Evolutionary conservation across 1,140 invertebrate species (phyloP), one percentile per base, ranked within the genome.

Genomic region (Atta cephalotes): DNA sequence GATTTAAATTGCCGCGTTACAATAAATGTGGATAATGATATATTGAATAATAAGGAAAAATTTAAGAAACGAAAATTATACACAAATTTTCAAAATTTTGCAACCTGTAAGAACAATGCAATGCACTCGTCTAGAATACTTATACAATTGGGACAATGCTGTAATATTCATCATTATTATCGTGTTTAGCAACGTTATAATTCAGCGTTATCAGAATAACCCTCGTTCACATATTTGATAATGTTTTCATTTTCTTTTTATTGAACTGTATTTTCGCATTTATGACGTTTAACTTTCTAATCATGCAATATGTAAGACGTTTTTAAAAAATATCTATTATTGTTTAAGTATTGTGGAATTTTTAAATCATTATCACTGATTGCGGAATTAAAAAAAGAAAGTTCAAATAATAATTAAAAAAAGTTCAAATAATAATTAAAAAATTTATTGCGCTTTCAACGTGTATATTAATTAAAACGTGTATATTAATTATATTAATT

Each of bases 121-220:
- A 76, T 63, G 80, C 51, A 35, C 80, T 74, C 39, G n/a, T 9
- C 49, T 62, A 31, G 14, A 74, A 49, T 7, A 10, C 1, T 74
- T 35, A 35, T 35, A 28, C 49, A 80, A 74, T 51, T 63, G 51
- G 18, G 18, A 28, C 51, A 58, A 60, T 21, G 28, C 6, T 58
- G 10, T 2, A 63, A 62, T 16, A 60, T 58, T 60, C 14, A 82
- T 82, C 25, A 21, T 63, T 18, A 74, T 49, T 4, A 21, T 49
- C 12, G 5, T 71, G 16, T 14, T 56, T 70, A n/a, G n/a, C 2
- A 35, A 16, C 7, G 4, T 84, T 84, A 39, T 39, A 12, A 51
- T 51, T 76, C 45, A 51, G 18, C 31, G 35, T 51, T 84, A 76
- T 84, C 80, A 21, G 10, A 58, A 14, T 71, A 63, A 63, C 3